A percentile compares a stretch with the other conserved stretches of the same genome.
Conservation (phyloP, 2,113 vertebrate genomes). For the Notechis scutatus region DNA sequence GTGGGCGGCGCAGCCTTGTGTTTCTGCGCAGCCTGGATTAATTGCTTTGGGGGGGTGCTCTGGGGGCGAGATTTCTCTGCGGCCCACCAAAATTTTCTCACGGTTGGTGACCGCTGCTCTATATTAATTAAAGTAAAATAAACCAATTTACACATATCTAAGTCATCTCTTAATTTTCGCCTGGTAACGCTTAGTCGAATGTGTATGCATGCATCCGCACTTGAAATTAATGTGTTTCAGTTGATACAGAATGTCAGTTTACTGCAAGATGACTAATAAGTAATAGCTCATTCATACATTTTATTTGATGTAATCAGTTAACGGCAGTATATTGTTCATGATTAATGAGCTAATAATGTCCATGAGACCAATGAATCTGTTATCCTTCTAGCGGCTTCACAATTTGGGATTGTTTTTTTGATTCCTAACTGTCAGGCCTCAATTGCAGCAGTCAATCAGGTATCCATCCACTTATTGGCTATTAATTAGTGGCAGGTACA, state of each 20-base stretch:
- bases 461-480: neutral
- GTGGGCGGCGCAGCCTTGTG: too few species aligned
- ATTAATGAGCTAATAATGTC: neutral
- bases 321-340: neutral
- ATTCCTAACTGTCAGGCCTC: neutral
- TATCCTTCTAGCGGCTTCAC: neutral
- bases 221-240: neutral
- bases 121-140: neutral
- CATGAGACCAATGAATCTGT: neutral
- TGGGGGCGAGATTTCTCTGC: too few species aligned
- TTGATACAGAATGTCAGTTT: too few species aligned
- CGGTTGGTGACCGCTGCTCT: too few species aligned
- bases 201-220: neutral
- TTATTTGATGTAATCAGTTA: neutral
- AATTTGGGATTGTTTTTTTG: neutral
- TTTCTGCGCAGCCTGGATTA: too few species aligned
- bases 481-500: neutral
- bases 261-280: too few species aligned
- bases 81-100: too few species aligned
- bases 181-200: neutral
- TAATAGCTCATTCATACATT: neutral
- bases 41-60: too few species aligned
- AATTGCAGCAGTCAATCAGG: neutral
- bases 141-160: neutral
- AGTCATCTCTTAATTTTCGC: neutral